A percentile compares a stretch with the other conserved stretches of the same genome.
These are phyloP conservation scores for Torymus tubicola DNA, from an alignment of 2,888 invertebrate genomes.

Conservation along the genomic window DNA sequence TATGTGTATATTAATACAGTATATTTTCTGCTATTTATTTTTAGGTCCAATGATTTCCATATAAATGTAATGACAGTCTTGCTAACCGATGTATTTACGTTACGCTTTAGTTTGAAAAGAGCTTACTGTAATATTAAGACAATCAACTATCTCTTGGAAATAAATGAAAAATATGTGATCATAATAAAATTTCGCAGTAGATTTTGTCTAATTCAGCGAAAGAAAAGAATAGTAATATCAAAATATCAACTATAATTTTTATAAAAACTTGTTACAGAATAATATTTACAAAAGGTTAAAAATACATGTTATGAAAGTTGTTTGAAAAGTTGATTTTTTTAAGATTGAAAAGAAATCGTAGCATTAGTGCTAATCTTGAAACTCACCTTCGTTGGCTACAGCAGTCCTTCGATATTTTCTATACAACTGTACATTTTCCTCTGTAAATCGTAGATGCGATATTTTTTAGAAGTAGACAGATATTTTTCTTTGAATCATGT, in stretches of 20 bases:
- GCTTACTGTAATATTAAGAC: background rate
- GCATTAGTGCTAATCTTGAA: constrained; percentile 10
- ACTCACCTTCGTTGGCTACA: constrained; percentile 39
- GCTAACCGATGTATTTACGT: background rate
- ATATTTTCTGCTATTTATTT: background rate
- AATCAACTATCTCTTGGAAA: background rate
- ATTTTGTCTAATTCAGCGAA: background rate
- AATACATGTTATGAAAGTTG: background rate
- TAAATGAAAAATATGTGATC: background rate
- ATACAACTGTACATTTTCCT: constrained; percentile 52
- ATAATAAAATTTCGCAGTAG: background rate
- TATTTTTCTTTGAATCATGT: constrained; percentile 38
- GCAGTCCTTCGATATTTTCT: constrained; percentile 52
- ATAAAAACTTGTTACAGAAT: constrained; percentile 19
- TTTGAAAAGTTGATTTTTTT: constrained; percentile 37
- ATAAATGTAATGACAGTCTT: too few relatives aligned
- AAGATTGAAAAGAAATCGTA: constrained; percentile 48
- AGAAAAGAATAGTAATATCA: background rate
- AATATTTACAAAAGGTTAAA: constrained; percentile 5
- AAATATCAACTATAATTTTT: constrained; percentile 47
- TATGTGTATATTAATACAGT: background rate
- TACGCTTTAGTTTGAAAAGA: background rate
- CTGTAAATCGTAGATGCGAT: constrained; percentile 47
- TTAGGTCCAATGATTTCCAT: too few relatives aligned
- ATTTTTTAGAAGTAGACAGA: constrained; percentile 46